Evolutionary conservation across 2,888 invertebrate species (phyloP).

Genomic region (Hypolimnas misippus): DNA sequence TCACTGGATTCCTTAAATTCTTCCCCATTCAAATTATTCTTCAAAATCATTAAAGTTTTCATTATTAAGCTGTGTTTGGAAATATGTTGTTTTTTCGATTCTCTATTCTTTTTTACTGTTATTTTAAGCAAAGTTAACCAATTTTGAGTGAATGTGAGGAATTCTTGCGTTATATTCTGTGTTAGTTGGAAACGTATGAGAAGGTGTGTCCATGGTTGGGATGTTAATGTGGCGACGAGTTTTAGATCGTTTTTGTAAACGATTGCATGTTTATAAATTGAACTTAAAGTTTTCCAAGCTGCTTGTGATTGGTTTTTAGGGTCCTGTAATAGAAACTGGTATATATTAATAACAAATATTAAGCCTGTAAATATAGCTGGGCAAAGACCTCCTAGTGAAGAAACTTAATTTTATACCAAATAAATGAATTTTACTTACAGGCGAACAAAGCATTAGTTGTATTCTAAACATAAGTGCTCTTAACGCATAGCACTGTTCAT

Average conservation of each 20-base stretch:
- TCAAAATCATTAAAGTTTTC: constrained; percentile 62
- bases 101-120: constrained; percentile 59
- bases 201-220: constrained; percentile 74
- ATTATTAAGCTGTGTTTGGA: constrained; percentile 63
- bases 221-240: constrained; percentile 64
- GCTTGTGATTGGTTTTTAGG: constrained; percentile 63
- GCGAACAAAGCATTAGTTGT: constrained; percentile 70
- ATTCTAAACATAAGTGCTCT: constrained; percentile 73
- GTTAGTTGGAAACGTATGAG: constrained; percentile 73
- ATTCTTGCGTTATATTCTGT: constrained; percentile 63
- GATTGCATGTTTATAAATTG: constrained; percentile 73
- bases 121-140: constrained; percentile 70
- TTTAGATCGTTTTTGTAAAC: constrained; percentile 64
- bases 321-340: constrained; percentile 52
- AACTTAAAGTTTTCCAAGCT: constrained; percentile 71
- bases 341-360: not conserved
- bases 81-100: constrained; percentile 53
- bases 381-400: too few relatives aligned
- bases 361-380: too few relatives aligned
- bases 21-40: constrained; percentile 58
- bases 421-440: constrained; percentile 54
- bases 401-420: too few relatives aligned
- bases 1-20: constrained; percentile 54
- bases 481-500: constrained; percentile 60
- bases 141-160: constrained; percentile 63